Conservation (phyloP, 2,113 vertebrate species). For the Pelodiscus sinensis region DNA sequence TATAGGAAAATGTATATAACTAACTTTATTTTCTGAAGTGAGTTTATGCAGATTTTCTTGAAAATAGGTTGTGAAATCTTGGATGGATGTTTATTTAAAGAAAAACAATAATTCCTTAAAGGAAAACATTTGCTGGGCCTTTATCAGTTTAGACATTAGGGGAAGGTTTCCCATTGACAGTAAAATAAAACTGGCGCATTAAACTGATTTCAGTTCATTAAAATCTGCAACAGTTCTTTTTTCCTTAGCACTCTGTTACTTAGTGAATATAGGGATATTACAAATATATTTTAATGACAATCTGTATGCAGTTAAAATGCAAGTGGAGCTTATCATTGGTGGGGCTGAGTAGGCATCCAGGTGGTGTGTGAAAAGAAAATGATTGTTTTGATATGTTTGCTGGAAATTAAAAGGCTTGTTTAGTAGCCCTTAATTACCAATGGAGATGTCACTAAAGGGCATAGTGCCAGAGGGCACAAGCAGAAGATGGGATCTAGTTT, state of each 20-base stretch:
- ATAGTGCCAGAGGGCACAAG: conserved; percentile 60
- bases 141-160: conserved; percentile 28
- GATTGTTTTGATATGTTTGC: conserved; percentile 71
- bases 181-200: conserved; percentile 40
- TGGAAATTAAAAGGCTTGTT: conserved; percentile 77
- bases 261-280: conserved; percentile 21
- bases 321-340: not conserved
- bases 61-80: not conserved
- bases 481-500: conserved; percentile 47
- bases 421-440: conserved; percentile 75
- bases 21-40: not conserved
- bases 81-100: conserved; percentile 34
- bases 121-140: not conserved
- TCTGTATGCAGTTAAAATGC: conserved; percentile 17
- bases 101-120: conserved; percentile 21
- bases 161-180: conserved; percentile 21
- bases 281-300: conserved; percentile 53
- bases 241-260: conserved; percentile 36
- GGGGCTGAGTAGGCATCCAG: conserved; percentile 60
- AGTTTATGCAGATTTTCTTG: not conserved
- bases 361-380: conserved; percentile 69
- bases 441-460: conserved; percentile 70
- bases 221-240: not conserved
- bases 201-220: conserved; percentile 42
- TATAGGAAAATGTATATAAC: not conserved